Percentiles rank a stretch among this genome's conserved stretches.
Conservation (phyloP, 2,113 vertebrate genomes). For the Mesocricetus auratus region DNA sequence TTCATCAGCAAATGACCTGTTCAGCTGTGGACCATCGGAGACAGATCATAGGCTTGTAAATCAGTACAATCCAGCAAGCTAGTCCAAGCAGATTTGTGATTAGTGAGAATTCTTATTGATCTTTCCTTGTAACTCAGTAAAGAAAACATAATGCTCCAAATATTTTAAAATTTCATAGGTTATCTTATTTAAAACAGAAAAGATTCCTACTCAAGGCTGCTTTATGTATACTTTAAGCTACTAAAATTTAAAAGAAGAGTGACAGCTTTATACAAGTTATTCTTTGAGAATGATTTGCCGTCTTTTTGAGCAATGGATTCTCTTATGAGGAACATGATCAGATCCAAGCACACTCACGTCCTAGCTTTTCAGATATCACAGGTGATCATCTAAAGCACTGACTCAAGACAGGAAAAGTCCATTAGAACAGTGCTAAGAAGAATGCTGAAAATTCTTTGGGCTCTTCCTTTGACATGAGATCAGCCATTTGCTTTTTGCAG, state of each 20-base stretch:
- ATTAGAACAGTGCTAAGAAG: neutral
- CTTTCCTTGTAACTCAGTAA: constrained; percentile 83
- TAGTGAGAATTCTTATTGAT: constrained; percentile 86
- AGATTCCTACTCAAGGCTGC: constrained; percentile 77
- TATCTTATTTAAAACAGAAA: constrained; percentile 84
- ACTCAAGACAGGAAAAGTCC: neutral
- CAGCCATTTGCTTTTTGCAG: neutral
- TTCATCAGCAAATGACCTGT: constrained; percentile 89
- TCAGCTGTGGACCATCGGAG: constrained; percentile 84
- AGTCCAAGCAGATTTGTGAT: constrained; percentile 87
- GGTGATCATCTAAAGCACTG: neutral
- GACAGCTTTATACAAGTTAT: constrained; percentile 71
- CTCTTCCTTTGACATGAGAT: neutral
- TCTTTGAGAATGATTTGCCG: constrained; percentile 33
- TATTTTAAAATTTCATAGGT: constrained; percentile 82
- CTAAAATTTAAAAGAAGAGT: constrained; percentile 74
- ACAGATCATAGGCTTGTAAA: constrained; percentile 79
- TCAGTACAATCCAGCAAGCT: constrained; percentile 81
- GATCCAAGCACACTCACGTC: neutral
- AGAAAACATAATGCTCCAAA: constrained; percentile 78
- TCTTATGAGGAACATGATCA: constrained; percentile 23
- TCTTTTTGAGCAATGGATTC: constrained; percentile 51
- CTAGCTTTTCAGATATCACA: neutral
- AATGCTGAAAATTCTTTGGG: neutral
- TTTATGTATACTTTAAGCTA: constrained; percentile 77